Evolutionary conservation across 1,140 invertebrate genomes (phyloP).

Genomic region (Metaphire vulgaris): DNA sequence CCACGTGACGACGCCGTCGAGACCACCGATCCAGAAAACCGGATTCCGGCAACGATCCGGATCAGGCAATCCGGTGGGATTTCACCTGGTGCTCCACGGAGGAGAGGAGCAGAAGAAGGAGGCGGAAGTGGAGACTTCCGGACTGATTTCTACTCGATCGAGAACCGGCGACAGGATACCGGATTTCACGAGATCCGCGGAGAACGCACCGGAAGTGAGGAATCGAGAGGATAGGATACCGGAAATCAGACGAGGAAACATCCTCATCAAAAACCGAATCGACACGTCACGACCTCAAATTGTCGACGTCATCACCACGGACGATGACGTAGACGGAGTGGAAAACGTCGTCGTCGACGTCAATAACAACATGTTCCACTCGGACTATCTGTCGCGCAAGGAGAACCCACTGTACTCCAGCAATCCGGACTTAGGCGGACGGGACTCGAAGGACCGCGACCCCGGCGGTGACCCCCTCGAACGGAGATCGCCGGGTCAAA

Average conservation of each 20-base stretch:
- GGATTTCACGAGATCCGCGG: no score
- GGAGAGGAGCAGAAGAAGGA: no score
- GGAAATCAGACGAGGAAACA: constrained; percentile 10
- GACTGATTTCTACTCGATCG: no score
- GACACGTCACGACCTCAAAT: constrained; percentile 21
- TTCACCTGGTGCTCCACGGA: not conserved
- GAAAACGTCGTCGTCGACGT: constrained; percentile 22
- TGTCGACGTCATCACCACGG: constrained; percentile 16
- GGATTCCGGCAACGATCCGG: no score
- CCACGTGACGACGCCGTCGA: no score
- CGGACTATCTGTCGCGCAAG: not conserved
- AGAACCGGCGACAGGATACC: no score
- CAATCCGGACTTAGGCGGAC: constrained; percentile 7
- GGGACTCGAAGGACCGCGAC: not conserved
- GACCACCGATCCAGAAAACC: not conserved
- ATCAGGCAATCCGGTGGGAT: not conserved
- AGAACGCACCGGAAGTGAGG: not conserved
- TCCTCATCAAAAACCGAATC: constrained; percentile 26
- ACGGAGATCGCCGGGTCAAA: no score
- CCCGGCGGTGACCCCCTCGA: no score
- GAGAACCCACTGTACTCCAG: constrained; percentile 26
- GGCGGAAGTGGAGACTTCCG: no score
- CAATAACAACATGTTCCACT: constrained; percentile 26
- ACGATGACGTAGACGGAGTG: not conserved
- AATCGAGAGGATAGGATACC: not conserved